phyloP scores from a whole-genome alignment of 2,888 invertebrate species.

The Drosophila subsilvestris region DNA sequence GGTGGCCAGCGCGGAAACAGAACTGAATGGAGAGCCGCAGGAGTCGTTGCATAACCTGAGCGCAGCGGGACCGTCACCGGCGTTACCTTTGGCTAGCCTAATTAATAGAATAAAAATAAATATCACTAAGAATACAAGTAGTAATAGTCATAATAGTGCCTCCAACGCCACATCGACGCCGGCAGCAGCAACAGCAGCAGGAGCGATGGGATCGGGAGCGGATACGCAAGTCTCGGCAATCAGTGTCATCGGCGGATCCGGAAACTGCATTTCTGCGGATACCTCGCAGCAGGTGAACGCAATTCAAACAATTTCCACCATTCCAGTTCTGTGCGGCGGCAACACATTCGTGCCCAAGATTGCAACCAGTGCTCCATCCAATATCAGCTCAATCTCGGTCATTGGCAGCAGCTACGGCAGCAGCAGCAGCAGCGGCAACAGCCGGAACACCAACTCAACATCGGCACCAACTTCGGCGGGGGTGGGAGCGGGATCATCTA shows the following conservation, averaged over 20 bases:
- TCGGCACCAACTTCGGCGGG: conserved; percentile 41
- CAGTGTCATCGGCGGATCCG: conserved; percentile 65
- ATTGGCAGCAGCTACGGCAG: conserved; percentile 80
- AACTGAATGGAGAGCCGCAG: conserved; percentile 87
- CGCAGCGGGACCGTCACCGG: conserved; percentile 82
- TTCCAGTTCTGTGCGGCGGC: conserved; percentile 83
- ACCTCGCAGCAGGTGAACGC: conserved; percentile 59
- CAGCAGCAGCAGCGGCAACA: conserved; percentile 40
- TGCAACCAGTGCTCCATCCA: conserved; percentile 61
- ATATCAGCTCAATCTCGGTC: conserved; percentile 81
- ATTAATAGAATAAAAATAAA: conserved; percentile 91
- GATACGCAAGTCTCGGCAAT: conserved; percentile 68
- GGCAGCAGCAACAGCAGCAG: conserved; percentile 11
- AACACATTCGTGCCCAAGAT: conserved; percentile 72
- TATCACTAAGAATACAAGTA: conserved; percentile 88
- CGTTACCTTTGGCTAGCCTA: conserved; percentile 82
- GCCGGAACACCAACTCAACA: conserved; percentile 30
- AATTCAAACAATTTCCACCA: conserved; percentile 82
- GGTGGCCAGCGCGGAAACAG: conserved; percentile 41
- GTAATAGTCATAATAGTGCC: conserved; percentile 81
- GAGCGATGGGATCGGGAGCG: conserved; percentile 27
- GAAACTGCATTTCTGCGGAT: conserved; percentile 41
- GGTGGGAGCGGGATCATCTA: conserved; percentile 2
- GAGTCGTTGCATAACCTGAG: conserved; percentile 84
- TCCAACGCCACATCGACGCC: conserved; percentile 46